A percentile compares a stretch with the other conserved stretches of the same genome.
phyloP scores from a whole-genome alignment of 53 echinoderm and acorn worm genomes.

The Holothuria leucospilota region DNA sequence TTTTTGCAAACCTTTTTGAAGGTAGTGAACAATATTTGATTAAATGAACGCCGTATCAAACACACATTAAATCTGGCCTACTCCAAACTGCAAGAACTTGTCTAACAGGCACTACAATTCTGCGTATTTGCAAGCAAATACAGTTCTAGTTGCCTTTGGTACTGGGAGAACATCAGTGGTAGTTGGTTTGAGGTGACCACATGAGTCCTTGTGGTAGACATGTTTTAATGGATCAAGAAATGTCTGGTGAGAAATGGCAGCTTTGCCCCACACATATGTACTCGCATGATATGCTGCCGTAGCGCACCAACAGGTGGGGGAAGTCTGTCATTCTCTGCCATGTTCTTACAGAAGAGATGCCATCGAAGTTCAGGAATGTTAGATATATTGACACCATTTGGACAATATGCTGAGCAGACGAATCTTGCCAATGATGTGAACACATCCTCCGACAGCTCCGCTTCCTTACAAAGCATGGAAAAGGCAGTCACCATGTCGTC shows the following conservation, averaged over 20 bases:
- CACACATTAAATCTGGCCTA: too few species aligned
- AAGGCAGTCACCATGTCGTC: constrained; percentile 37
- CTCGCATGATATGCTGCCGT: constrained; percentile 47
- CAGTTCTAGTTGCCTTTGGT: constrained; percentile 53
- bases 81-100: too few species aligned
- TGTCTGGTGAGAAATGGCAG: constrained; percentile 14
- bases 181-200: background rate
- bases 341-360: constrained; percentile 54
- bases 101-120: too few species aligned
- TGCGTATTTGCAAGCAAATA: too few species aligned
- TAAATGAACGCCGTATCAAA: too few species aligned
- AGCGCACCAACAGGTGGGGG: constrained; percentile 39
- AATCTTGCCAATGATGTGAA: constrained; percentile 50
- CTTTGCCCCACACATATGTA: constrained; percentile 36
- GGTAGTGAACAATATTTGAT: too few species aligned
- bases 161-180: constrained; percentile 30
- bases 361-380: constrained; percentile 61
- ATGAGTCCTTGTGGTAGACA: constrained; percentile 19
- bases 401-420: constrained; percentile 26
- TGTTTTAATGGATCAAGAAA: constrained; percentile 45
- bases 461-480: constrained; percentile 12
- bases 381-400: constrained; percentile 29
- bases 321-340: constrained; percentile 45
- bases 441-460: constrained; percentile 22
- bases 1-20: too few species aligned